Evolutionary conservation across 2,797 vertebrate genomes (phyloP), one percentile per base, ranked within the genome.

Genomic region (Scleropages formosus): DNA sequence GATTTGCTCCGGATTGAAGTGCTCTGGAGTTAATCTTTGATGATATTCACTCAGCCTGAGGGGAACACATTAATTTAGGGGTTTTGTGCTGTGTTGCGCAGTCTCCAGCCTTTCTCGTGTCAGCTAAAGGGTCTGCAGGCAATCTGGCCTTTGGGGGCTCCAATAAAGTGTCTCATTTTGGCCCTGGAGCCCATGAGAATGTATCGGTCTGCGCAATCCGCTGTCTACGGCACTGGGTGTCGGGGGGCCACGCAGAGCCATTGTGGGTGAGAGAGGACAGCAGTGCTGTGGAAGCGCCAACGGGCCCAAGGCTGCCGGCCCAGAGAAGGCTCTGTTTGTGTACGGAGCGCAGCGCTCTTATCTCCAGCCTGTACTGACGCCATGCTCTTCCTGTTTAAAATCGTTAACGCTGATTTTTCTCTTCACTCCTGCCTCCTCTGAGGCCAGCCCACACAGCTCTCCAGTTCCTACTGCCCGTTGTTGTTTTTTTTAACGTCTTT

Each of bases 341-440:
- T 95, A 89, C 88, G 91, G 89, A 90, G 92, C 85, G 58, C 85
- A 82, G 91, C 77, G 77, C 91, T 91, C 93, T 96, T 96, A 95
- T 96, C 95, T 94, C 91, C 93, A 88, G 92, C 89, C 89, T 89
- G 87, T 91, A 89, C 95, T 93, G 95, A 95, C 95, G 95, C 96
- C 95, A 92, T 88, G 87, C 92, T 94, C 93, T 98, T 98, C 96
- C 96, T 97, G 96, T 98, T 97, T 95, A 93, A 95, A 94, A 95
- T 95, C 91, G 88, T 90, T 90, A 88, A 88, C 89, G 90, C 89
- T 92, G 90, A 91, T 92, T 91, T 83, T 90, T 93, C 87, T 91
- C 87, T 88, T 89, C 87, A 84, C 84, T 91, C 87, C 82, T 90
- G 85, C 89, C 86, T 86, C 82, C 76, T 87, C 82, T 78, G 86